Base-by-base conservation (phyloP, 2,797 vertebrate species). In the Pipistrellus pipistrellus region DNA sequence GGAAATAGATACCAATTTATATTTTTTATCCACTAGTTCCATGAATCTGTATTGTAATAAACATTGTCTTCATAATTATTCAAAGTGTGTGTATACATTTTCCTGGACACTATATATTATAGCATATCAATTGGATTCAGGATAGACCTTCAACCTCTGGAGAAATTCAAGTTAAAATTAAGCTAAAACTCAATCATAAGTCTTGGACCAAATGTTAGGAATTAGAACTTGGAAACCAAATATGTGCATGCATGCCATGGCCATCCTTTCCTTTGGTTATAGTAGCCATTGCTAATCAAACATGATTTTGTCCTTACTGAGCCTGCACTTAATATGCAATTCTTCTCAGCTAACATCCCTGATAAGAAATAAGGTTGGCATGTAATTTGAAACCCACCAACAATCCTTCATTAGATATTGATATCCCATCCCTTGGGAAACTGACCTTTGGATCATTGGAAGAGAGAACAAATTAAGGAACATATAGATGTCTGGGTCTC, bases 161-260 rank as follows among this genome's bases (percentile, higher is more conserved):
- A 93, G 20, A 87, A 83, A 73, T 78, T 86, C n/a, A 89, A 71
- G 75, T 76, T 92, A 78, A 73, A 72, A 2, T 78, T 94, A 57
- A n/a, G 41, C 23, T 80, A 53, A 68, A 93, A 80, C 35, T 14
- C 73, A 88, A 55, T 75, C 35, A 30, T 71, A 81, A 41, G 4
- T 59, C 59, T 93, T 48, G 21, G 51, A 4, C 32, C 59, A 76
- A 91, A 88, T 64, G 68, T 91, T n/a, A 81, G 38, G 38, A 66
- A 84, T 90, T 84, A 91, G 44, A 80, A 85, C 13, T 35, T 17
- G 18, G 87, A 84, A 69, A 69, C 32, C 48, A 80, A 88, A 57
- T 69, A 78, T 32, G 57, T 27, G 17, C 4, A 57, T 76, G 32
- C 15, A 30, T 69, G 18, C 51, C 57, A 35, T 84, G 73, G 27